Percentiles rank a stretch among this genome's conserved stretches.
Conservation (phyloP, 2,797 vertebrate species). For the Acrossocheilus wenchowensis region DNA sequence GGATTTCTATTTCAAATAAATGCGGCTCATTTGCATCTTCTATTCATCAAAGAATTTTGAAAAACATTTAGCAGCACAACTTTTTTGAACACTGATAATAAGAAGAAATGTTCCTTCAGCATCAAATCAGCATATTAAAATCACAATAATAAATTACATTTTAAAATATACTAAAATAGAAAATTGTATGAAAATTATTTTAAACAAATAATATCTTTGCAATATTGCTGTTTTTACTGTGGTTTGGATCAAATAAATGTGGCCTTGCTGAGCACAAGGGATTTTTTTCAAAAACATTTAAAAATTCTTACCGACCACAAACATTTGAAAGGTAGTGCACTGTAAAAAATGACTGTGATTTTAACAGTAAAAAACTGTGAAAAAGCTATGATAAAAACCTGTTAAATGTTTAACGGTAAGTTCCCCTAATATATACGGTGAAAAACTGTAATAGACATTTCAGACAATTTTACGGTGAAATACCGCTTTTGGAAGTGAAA, state of each 20-base stretch:
- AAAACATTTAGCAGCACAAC: background rate
- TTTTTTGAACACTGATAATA: too few relatives aligned
- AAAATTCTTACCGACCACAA: too few relatives aligned
- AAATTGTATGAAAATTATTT: background rate
- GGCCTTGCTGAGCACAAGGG: background rate
- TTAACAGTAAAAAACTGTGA: too few relatives aligned
- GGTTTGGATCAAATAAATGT: background rate
- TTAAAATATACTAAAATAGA: too few relatives aligned
- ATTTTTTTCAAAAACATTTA: too few relatives aligned
- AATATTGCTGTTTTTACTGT: background rate
- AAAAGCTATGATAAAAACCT: too few relatives aligned
- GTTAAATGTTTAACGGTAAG: too few relatives aligned
- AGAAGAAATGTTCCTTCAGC: background rate
- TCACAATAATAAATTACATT: background rate
- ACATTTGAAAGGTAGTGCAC: background rate
- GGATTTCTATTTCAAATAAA: background rate
- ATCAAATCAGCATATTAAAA: background rate
- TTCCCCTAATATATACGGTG: too few relatives aligned
- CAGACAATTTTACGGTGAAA: too few relatives aligned
- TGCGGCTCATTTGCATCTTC: background rate
- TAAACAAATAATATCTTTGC: background rate
- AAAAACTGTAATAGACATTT: too few relatives aligned
- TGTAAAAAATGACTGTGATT: too few relatives aligned
- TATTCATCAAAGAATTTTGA: background rate
- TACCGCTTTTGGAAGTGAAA: too few relatives aligned